These are phyloP conservation scores for Allolobophora icterica DNA, from an alignment of 2,888 invertebrate species.

Conservation along the genomic window DNA sequence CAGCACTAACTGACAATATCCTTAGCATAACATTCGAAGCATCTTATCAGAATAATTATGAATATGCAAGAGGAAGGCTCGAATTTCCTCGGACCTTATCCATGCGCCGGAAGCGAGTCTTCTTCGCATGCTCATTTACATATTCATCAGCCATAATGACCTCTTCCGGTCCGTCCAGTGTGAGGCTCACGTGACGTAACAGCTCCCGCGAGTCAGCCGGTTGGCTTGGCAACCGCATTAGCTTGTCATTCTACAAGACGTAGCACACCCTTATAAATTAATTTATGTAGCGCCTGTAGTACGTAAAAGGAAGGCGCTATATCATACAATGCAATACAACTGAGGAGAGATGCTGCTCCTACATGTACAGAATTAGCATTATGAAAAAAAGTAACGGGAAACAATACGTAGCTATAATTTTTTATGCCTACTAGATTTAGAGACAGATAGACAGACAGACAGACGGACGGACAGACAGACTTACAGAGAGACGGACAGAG, in stretches of 20 bases:
- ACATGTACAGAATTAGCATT: too few relatives aligned
- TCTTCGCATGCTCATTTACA: slow-evolving; percentile 63
- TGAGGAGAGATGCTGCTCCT: too few relatives aligned
- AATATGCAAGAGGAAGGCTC: background rate
- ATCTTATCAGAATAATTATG: background rate
- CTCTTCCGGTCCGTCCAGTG: slow-evolving; percentile 78
- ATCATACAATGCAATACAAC: too few relatives aligned
- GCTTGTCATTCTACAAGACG: slow-evolving; percentile 76
- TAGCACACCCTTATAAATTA: background rate
- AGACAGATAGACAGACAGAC: too few relatives aligned
- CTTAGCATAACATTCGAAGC: too few relatives aligned
- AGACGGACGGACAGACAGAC: too few relatives aligned
- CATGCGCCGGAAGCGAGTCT: background rate
- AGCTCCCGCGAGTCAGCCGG: slow-evolving; percentile 83
- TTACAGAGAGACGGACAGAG: too few relatives aligned
- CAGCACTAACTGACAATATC: too few relatives aligned
- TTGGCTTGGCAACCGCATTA: slow-evolving; percentile 83
- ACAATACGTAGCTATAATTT: too few relatives aligned
- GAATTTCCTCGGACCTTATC: slow-evolving; percentile 12
- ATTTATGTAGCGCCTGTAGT: background rate
- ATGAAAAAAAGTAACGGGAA: too few relatives aligned
- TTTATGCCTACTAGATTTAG: too few relatives aligned
- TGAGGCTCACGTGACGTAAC: slow-evolving; percentile 71
- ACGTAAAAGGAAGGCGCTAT: background rate
- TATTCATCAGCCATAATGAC: slow-evolving; percentile 89